Percentiles rank a stretch among this genome's conserved stretches.
These are phyloP conservation scores for Serranus cabrilla DNA, from an alignment of 2,797 vertebrate species.

Conservation along the genomic window DNA sequence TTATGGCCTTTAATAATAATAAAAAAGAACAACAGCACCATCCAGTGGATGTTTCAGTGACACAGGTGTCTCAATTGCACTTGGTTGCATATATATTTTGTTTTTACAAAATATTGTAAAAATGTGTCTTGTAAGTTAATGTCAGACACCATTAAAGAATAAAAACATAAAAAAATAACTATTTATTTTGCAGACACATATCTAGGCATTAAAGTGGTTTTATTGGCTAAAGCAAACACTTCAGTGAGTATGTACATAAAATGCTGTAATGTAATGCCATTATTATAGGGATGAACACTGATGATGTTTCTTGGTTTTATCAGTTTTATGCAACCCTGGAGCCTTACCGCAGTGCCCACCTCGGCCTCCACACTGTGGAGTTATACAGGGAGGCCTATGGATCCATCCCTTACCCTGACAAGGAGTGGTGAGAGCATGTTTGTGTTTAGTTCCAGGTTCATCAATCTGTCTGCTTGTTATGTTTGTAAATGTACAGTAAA, in stretches of 20 bases:
- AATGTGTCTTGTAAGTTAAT: background rate
- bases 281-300: background rate
- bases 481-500: background rate
- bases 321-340: constrained; percentile 79
- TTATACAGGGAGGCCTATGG: constrained; percentile 80
- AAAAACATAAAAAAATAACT: too few species aligned
- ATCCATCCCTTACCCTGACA: constrained; percentile 84
- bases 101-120: background rate
- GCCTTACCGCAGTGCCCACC: constrained; percentile 65
- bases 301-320: constrained; percentile 13
- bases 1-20: background rate
- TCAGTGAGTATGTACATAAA: background rate
- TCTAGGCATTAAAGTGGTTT: background rate
- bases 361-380: constrained; percentile 55
- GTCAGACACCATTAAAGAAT: too few species aligned
- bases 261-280: background rate
- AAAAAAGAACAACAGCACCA: constrained; percentile 6
- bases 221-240: background rate
- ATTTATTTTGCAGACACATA: background rate
- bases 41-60: background rate
- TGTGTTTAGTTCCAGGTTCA: background rate
- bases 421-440: constrained; percentile 86
- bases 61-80: background rate
- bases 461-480: background rate
- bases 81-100: background rate